Evolutionary conservation across 2,113 vertebrate species (phyloP).

Genomic region (Malurus melanocephalus): DNA sequence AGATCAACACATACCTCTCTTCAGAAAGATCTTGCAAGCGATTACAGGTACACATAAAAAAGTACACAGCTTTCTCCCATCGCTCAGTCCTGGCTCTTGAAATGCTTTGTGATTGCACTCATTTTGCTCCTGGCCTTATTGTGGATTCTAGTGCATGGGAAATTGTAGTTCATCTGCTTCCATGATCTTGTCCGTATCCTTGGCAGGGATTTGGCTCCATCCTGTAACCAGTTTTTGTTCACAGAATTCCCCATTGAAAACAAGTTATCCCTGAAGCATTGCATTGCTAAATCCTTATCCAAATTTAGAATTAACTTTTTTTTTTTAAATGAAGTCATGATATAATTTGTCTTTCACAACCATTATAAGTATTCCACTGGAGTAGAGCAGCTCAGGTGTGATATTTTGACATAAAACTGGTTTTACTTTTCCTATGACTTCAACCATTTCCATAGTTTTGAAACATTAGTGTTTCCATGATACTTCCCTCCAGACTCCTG

Average conservation of each 20-base stretch:
- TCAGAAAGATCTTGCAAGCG: conserved; percentile 24
- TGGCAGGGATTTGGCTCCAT: conserved; percentile 36
- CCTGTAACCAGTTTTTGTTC: conserved; percentile 26
- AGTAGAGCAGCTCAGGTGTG: not conserved
- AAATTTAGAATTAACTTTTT: not conserved
- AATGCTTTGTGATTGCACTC: conserved; percentile 41
- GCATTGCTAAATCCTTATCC: conserved; percentile 10
- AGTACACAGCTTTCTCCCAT: conserved; percentile 15
- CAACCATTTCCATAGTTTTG: not conserved
- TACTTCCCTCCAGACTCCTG: not conserved
- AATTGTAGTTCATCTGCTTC: conserved; percentile 43
- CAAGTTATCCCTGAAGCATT: conserved; percentile 31
- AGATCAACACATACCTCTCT: conserved; percentile 30
- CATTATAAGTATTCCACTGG: not conserved
- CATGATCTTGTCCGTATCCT: conserved; percentile 7
- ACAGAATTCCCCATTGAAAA: conserved; percentile 19
- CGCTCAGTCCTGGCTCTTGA: conserved; percentile 14
- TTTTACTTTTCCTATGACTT: not conserved
- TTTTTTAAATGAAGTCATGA: not conserved
- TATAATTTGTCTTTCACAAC: not conserved
- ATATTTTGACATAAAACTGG: not conserved
- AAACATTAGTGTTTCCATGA: not conserved
- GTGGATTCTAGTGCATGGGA: conserved; percentile 47
- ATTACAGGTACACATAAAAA: conserved; percentile 27
- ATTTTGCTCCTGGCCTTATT: conserved; percentile 49